Evolutionary conservation across 2,888 invertebrate species (phyloP), one percentile per base, ranked within the genome.

Genomic region (Troilus luridus): DNA sequence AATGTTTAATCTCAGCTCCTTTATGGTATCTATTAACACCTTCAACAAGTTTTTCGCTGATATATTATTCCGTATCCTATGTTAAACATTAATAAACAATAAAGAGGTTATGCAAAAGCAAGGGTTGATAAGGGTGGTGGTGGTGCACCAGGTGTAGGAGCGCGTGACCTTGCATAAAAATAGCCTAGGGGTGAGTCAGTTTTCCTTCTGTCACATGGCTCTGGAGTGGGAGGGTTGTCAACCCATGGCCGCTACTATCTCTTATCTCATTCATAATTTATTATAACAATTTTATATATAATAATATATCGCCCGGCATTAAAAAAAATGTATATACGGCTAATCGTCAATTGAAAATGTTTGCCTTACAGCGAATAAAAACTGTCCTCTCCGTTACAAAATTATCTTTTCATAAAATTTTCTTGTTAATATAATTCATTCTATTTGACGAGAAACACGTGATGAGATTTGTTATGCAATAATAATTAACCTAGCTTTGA

Each of bases 61-160:
- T 67, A 10, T 14, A 5, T 27, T 27, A 14, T 77, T 77, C 8
- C 3, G 41, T 77, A 77, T 41, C 17, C 0, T 19, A 41, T 17
- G 72, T 77, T 41, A 7, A 41, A 41, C 12, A 72, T n/a, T 77
- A 41, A 77, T 77, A 77, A 77, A 77, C 27, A 77, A 77, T 77
- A 77, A 77, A n/a, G 19, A 0, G 0, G 85, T 85, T 85, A 58
- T 85, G 14, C n/a, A 85, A 85, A 54, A 12, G 11, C 54, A 56
- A 41, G 41, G 81, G 1, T 41, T 41, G 41, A 41, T 41, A 41
- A 41, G 41, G 41, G 41, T 41, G 56, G 19, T 10, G 85, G 56
- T n/a, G 85, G 56, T 58, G 85, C 85, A n/a, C 85, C 85, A 85
- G 85, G 85, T 85, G 85, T 54, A 85, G 85, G 56, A 54, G 56